Evolutionary conservation across 37 sponge, comb jelly and placozoan genomes (phyloP).

Genomic region (Spongilla lacustris): DNA sequence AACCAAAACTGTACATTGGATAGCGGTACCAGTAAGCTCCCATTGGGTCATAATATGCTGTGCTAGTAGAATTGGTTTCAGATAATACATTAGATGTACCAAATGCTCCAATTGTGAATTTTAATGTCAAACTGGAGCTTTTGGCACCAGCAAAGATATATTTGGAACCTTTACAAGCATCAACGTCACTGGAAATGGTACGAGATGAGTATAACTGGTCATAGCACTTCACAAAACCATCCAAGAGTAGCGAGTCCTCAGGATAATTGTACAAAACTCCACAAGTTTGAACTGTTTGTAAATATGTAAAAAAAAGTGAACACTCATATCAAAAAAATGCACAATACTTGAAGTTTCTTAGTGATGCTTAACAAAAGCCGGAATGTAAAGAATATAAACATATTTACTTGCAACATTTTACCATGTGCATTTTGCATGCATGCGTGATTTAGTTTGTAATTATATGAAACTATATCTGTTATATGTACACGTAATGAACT

Average conservation of each 20-base stretch:
- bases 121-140: not conserved
- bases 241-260: not conserved
- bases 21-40: not conserved
- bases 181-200: not conserved
- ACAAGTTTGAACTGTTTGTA: not conserved
- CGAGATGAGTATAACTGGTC: not conserved
- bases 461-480: too few species aligned
- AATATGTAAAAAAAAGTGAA: too few species aligned
- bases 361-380: too few species aligned
- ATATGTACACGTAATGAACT: too few species aligned
- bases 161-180: not conserved
- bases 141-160: not conserved
- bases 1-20: not conserved
- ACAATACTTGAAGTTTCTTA: too few species aligned
- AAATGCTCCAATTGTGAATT: not conserved
- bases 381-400: too few species aligned
- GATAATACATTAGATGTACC: not conserved
- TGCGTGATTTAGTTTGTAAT: too few species aligned
- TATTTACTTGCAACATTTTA: too few species aligned
- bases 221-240: not conserved
- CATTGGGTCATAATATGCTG: not conserved
- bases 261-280: not conserved
- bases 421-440: too few species aligned
- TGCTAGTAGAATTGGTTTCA: not conserved
- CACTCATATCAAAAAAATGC: too few species aligned